Evolutionary conservation across 2,113 vertebrate species (phyloP), one percentile per base, ranked within the genome.

Genomic region (Lagopus leucura): DNA sequence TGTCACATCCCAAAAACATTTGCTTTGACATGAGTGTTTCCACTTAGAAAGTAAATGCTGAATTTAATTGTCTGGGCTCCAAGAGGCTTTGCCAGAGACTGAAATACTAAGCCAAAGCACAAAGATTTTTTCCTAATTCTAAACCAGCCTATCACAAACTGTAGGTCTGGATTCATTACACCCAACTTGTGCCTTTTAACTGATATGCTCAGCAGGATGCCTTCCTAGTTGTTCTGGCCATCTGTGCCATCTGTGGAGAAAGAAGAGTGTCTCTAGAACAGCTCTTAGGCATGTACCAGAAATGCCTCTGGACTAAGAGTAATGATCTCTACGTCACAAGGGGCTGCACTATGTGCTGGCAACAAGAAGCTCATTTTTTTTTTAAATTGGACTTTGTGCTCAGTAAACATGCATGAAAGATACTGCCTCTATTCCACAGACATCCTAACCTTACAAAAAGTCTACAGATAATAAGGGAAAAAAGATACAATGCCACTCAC

Each of bases 11-110:
- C 77, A 90, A 54, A 87, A 74, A 85, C 1, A 2, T 38, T 91
- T 91, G 50, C 45, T 92, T 92, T 85, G 64, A 87, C 25, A 64
- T 21, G 47, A 74, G 13, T 47, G 55, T 79, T 94, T 82, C 84
- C 67, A 80, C 38, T 55, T 58, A 86, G 45, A 65, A 18, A 82
- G 15, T 36, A 61, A 28, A 80, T 67, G 30, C 36, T 70, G 36
- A 70, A 65, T 80, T 73, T 70, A 76, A 71, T 54, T 82, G 5
- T 76, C 45, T 54, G 25, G 18, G 36, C 28, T 92, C 63, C 71
- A 85, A 89, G 18, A 45, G 8, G 43, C 16, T 92, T 82, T 85
- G 66, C 38, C 67, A 84, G 30, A 76, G 30, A 13, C 32, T 88
- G n/a, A 84, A 72, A 45, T 22, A n/a, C 2, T 63, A 28, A 30